Percentiles rank a stretch among this genome's conserved stretches.
Evolutionary conservation across 1,140 invertebrate genomes (phyloP).

Genomic region (Ooceraea biroi): DNA sequence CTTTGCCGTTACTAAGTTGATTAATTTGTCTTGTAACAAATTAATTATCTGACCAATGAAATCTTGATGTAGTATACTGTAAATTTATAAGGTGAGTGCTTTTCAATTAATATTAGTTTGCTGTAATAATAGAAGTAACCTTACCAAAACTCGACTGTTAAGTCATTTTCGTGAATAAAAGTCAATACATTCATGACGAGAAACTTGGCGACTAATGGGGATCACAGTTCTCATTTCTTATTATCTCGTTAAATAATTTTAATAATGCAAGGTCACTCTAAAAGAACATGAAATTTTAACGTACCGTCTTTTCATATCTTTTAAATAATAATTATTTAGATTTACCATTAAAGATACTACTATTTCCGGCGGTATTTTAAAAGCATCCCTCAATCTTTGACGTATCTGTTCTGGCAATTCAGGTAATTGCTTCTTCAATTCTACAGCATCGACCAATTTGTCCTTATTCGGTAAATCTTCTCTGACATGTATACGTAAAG

Average conservation of each 20-base stretch:
- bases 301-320: not conserved
- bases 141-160: conserved; percentile 88
- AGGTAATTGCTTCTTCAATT: conserved; percentile 87
- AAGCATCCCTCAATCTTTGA: conserved; percentile 86
- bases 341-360: conserved; percentile 88
- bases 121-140: conserved; percentile 52
- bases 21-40: conserved; percentile 86
- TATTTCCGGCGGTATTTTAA: conserved; percentile 78
- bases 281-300: conserved; percentile 53
- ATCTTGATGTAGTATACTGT: conserved; percentile 82
- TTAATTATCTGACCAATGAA: conserved; percentile 88
- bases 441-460: conserved; percentile 88
- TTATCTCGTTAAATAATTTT: conserved; percentile 88
- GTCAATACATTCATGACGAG: conserved; percentile 89
- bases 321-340: conserved; percentile 59
- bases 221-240: conserved; percentile 85
- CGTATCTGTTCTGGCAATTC: conserved; percentile 88
- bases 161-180: conserved; percentile 88
- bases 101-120: conserved; percentile 49
- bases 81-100: conserved; percentile 67
- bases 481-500: conserved; percentile 90
- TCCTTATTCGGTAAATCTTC: conserved; percentile 84
- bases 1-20: conserved; percentile 88
- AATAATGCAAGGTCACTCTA: conserved; percentile 89
- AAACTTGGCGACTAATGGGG: conserved; percentile 89